Base-by-base conservation (phyloP, 2,797 vertebrate species). In the Rhodeus uyekii region DNA sequence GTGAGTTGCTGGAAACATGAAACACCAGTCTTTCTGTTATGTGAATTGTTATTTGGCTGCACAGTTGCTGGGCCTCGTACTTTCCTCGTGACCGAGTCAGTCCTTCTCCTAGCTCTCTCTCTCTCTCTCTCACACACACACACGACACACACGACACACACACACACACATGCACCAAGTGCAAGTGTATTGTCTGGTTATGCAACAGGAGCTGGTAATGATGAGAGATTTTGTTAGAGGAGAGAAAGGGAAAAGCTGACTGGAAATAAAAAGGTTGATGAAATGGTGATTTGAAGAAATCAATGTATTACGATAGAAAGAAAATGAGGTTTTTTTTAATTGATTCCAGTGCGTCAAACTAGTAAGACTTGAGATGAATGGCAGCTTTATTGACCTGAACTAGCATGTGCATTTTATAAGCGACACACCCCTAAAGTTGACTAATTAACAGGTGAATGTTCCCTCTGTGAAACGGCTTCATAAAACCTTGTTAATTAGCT, bases 361-460 rank as follows among this genome's bases (percentile, higher is more conserved):
- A 24, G 53, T 42, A 19, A 58, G 34, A n/a, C n/a, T n/a, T 16
- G 0, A n/a, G 34, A 65, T 34, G 42, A 77, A 77, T 77, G 60
- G 22, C 12, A 65, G 75, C 60, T 46, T 77, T 77, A 44, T 63
- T 77, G 38, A 34, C 7, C 3, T 32, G 60, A 64, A 48, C 39
- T 32, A n/a, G 42, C 8, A 1, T 48, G 29, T 19, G 29, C 32
- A 42, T 42, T 75, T 58, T 39, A 39, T 48, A 64, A 77, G 9
- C 29, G 50, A 4, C 29, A 46, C 76, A n/a, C 14, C 58, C 29
- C 27, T 76, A 34, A 76, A 24, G 75, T 63, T 24, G 58, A 13
- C 39, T 36, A 50, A 64, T 75, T 60, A 77, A 36, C 76, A 77
- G 42, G 60, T 64, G 76, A 77, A 77, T 64, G 22, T 73, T 80